Evolutionary conservation across 2,797 vertebrate genomes (phyloP), one percentile per base, ranked within the genome.

Genomic region (Xenops minutus): DNA sequence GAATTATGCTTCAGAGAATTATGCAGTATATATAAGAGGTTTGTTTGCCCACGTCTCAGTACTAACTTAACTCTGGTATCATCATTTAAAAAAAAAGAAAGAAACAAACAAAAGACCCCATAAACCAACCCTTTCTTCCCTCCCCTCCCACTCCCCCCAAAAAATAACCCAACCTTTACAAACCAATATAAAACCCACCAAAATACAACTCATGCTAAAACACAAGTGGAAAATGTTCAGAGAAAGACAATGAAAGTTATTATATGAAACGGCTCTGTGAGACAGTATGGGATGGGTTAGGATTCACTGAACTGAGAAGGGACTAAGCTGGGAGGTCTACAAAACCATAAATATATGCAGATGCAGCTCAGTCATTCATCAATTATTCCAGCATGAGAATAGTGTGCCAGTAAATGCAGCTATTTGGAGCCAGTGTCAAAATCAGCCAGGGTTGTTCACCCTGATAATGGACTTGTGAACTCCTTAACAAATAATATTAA

Each of bases 341-440:
- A 71, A 43, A 49, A 11, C 10, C 2, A 0, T 44, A 18, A 84
- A 10, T 26, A 6, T 16, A 34, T 2, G 5, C 22, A 41, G 16
- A 63, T 2, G 1, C 19, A 46, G 26, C 11, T 88, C 43, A 41
- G 17, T 16, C 1, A 0, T 74, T 63, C 22, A 11, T 37, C 51
- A 43, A 6, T 64, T 63, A 21, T n/a, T 74, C 68, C 68, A 64
- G 21, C 34, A 30, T 14, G 4, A 58, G n/a, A 68, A 62, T 24
- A 10, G 44, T n/a, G 23, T 26, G 17, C 44, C 8, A 58, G 30
- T 12, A 72, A 30, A 52, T 26, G 23, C 69, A 64, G 23, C 8
- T 56, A 29, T 49, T 61, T 3, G 2, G 82, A 74, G 17, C 6
- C 46, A 37, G 17, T 54, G 27, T 30, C 23, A 52, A 66, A 76